A percentile compares a stretch with the other conserved stretches of the same genome.
Conservation (phyloP, 2,797 vertebrate genomes). For the Neomorphus geoffroyi region DNA sequence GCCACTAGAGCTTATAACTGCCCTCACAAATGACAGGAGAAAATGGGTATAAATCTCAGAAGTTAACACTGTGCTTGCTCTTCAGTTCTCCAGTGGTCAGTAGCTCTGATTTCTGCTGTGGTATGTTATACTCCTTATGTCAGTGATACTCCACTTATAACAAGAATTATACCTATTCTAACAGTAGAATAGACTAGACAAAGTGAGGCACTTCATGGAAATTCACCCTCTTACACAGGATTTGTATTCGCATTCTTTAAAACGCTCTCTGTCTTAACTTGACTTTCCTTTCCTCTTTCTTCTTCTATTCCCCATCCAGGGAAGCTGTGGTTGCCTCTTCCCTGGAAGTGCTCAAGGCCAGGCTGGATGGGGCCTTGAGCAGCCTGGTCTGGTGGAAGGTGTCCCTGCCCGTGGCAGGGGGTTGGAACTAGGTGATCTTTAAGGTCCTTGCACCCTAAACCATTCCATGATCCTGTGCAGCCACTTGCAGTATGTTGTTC, state of each 20-base stretch:
- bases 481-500: not conserved
- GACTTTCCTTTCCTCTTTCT: not conserved
- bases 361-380: too few species aligned
- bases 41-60: not conserved
- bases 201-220: not conserved
- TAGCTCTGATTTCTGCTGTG: not conserved
- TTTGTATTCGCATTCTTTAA: not conserved
- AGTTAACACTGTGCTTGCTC: not conserved
- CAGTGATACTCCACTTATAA: not conserved
- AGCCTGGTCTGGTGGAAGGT: too few species aligned
- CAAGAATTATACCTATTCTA: not conserved
- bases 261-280: not conserved
- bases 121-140: not conserved
- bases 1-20: not conserved
- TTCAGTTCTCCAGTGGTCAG: not conserved
- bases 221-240: not conserved
- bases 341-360: too few species aligned
- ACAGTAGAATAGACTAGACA: not conserved
- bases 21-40: not conserved
- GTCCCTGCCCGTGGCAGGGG: too few species aligned
- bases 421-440: too few species aligned
- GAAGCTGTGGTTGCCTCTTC: too few species aligned
- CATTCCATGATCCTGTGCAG: too few species aligned
- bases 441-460: too few species aligned
- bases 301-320: not conserved